Conservation (phyloP, 2,888 invertebrate species). For the Drosophila phalerata region DNA sequence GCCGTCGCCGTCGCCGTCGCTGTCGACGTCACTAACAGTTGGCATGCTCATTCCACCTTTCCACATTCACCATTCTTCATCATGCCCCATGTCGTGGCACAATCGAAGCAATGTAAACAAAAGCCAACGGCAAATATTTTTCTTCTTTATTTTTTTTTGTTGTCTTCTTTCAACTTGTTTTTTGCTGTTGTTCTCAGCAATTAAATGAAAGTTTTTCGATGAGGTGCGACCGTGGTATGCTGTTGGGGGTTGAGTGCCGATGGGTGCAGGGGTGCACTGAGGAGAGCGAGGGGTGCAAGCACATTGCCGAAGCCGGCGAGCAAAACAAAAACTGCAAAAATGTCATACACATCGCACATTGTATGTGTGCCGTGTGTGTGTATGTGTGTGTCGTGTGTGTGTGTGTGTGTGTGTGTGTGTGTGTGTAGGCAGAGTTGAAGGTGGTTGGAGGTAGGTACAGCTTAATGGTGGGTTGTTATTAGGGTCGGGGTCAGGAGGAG, state of each 20-base stretch:
- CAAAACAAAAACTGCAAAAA: slow-evolving; percentile 78
- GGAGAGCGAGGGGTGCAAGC: slow-evolving; percentile 18
- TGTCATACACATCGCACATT: slow-evolving; percentile 66
- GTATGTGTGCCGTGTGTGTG: slow-evolving; percentile 20
- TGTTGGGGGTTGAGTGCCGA: slow-evolving; percentile 7
- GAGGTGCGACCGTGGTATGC: slow-evolving; percentile 54
- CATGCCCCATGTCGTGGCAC: slow-evolving; percentile 56
- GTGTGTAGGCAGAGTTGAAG: slow-evolving; percentile 3
- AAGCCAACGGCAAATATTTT: slow-evolving; percentile 67
- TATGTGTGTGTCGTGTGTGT: slow-evolving; percentile 2
- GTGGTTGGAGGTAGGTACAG: slow-evolving; percentile 18
- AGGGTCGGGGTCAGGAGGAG: slow-evolving; percentile 44
- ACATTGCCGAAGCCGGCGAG: slow-evolving; percentile 74
- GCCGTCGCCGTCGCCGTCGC: slow-evolving; percentile 10
- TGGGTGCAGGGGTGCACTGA: neutral
- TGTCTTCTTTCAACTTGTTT: slow-evolving; percentile 32
- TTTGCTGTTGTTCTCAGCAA: slow-evolving; percentile 68
- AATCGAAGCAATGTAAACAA: slow-evolving; percentile 79
- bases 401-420: neutral
- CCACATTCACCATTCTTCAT: slow-evolving; percentile 46
- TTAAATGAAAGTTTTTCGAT: slow-evolving; percentile 79
- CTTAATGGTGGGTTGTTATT: slow-evolving; percentile 17
- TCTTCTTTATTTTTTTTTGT: slow-evolving; percentile 25
- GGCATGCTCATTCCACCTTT: slow-evolving; percentile 42
- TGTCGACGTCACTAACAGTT: slow-evolving; percentile 47